Base-by-base conservation (phyloP, 2,888 invertebrate genomes). In the Elaeidobius kamerunicus region DNA sequence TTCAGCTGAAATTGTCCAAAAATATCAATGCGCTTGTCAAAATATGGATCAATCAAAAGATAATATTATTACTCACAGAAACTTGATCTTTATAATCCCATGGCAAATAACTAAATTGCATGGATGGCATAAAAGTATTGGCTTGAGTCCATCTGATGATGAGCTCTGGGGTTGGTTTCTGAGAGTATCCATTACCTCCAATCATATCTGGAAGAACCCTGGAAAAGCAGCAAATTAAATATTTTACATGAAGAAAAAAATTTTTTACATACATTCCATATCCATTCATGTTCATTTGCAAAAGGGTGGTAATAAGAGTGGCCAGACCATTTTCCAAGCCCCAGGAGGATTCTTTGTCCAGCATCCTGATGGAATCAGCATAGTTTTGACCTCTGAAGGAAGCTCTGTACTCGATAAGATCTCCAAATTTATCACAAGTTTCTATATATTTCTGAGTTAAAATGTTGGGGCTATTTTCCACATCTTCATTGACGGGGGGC, bases 121-220 rank as follows among this genome's bases (percentile, higher is more conserved):
- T 78, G 0, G 81, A 75, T 0, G 91, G 90, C 76, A 92, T 79
- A 66, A 89, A 89, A 0, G 83, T 79, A 53, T 84, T 87, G 0
- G 86, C 83, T 67, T 89, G 85, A 34, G 87, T 75, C 91, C 91
- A 91, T 64, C 91, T 75, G 20, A 90, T 81, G 65, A 84, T 87
- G 41, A 87, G 69, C 65, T 86, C 84, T 52, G 80, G 81, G 12
- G 61, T 60, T 1, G 77, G 78, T 15, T 47, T 3, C 0, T 72
- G 65, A 7, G 30, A 39, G 28, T 63, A 63, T 11, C 61, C 65
- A 45, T 64, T 85, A 0, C 85, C 86, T 0, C 85, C 86, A 39
- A 86, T 83, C 85, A 91, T 88, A 67, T 91, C 91, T 0, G 91
- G 89, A 7, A 91, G 71, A 2, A 90, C 85, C 63, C 71, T 71